Evolutionary conservation across 2,888 invertebrate genomes (phyloP), one percentile per base, ranked within the genome.

Genomic region (Ophonus ardosiacus): DNA sequence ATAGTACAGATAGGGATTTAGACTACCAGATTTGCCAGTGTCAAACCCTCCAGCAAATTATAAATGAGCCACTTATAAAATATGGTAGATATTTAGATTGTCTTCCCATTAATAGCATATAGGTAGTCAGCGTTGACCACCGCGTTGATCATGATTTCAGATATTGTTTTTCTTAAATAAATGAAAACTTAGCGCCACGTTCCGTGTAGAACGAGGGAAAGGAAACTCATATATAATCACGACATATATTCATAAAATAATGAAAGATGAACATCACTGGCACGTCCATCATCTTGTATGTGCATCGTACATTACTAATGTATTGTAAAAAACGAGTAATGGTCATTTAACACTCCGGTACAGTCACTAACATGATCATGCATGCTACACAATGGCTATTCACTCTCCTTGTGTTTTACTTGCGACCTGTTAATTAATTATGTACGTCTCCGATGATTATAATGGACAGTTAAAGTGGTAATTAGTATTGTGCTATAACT

Each of bases 391-490:
- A 76, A 76, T 76, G 63, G 63, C 10, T 61, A 18, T 61, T n/a
- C 57, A 21, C n/a, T 78, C 56, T 10, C 18, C 40, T 71, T 43
- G 71, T 31, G 17, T 15, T n/a, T 7, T 40, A 8, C 40, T 71
- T 24, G 13, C 10, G 65, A 65, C 31, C 18, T 78, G 57, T 15
- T 78, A 84, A 84, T 84, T 84, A 84, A 84, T 84, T 84, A 84
- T 84, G 61, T 38, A 61, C 61, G 68, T 59, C 59, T 59, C 59
- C 10, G 51, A 83, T 83, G 61, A 83, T 76, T 76, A 76, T 76
- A 76, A 68, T 31, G 18, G 83, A 59, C 43, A 83, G 74, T 83
- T 76, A 83, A 76, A 83, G 15, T 51, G 38, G 51, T 83, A 74
- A 83, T 83, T 83, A 83, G 40, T 76, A 61, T 31, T 71, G 71